Conservation (phyloP, 2,113 vertebrate genomes). For the Crotalus viridis region DNA sequence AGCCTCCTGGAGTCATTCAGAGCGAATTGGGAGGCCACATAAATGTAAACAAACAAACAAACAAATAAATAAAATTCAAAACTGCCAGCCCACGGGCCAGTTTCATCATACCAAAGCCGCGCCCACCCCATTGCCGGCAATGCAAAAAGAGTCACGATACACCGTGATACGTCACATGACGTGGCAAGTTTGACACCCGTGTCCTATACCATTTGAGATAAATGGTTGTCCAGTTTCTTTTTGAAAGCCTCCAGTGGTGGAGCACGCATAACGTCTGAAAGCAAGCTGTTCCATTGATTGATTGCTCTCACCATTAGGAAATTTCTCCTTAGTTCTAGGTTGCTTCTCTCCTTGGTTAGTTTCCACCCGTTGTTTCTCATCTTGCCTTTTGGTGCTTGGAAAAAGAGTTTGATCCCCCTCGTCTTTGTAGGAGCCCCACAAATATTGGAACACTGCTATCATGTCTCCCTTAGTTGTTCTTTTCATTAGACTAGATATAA, state of each 20-base stretch:
- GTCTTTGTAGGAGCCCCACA: neutral
- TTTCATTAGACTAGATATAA: neutral
- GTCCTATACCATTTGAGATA: neutral
- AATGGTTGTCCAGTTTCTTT: neutral
- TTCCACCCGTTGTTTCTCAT: neutral
- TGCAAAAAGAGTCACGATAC: too few relatives aligned
- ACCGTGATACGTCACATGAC: too few relatives aligned
- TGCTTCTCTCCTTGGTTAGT: neutral
- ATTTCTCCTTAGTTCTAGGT: neutral
- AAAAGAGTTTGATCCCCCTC: neutral
- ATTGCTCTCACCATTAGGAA: neutral
- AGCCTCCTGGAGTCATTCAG: too few relatives aligned
- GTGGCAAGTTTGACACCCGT: too few relatives aligned
- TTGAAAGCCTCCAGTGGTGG: neutral
- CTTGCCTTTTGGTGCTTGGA: neutral
- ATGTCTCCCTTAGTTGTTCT: neutral
- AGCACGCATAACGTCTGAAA: neutral
- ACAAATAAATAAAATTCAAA: too few relatives aligned
- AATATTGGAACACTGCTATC: neutral
- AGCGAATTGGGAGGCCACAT: too few relatives aligned
- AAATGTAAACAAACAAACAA: too few relatives aligned
- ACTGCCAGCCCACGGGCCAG: too few relatives aligned
- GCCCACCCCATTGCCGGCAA: too few relatives aligned
- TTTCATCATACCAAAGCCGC: too few relatives aligned
- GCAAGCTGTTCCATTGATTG: neutral